These are phyloP conservation scores for Monoplex corrugatus DNA, from an alignment of 2,888 invertebrate species.

Conservation along the genomic window DNA sequence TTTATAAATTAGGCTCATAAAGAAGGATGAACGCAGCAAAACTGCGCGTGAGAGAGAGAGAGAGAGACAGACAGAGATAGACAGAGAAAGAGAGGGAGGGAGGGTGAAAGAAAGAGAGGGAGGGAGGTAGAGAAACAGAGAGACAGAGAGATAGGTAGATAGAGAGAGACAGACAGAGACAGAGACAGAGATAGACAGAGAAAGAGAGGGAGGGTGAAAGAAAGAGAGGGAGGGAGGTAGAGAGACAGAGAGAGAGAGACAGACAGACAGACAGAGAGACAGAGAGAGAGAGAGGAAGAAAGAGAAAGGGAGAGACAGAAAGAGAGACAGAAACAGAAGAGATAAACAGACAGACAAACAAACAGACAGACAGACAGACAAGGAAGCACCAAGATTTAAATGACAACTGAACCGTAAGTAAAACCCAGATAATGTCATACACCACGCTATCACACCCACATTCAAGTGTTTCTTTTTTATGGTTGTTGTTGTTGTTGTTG, in stretches of 20 bases:
- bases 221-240: neutral
- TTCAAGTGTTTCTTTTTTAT: no score
- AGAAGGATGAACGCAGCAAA: neutral
- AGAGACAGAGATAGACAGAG: no score
- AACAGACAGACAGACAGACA: constrained; percentile 7
- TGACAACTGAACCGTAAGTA: no score
- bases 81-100: no score
- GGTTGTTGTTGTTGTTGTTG: no score
- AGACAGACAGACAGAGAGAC: constrained; percentile 46
- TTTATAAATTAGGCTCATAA: no score
- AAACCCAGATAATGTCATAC: no score
- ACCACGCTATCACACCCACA: no score
- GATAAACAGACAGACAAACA: neutral
- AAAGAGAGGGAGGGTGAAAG: no score
- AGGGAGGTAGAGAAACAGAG: neutral
- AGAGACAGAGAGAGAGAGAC: constrained; percentile 40
- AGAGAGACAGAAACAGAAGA: neutral
- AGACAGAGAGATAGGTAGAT: neutral
- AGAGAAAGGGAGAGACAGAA: constrained; percentile 27
- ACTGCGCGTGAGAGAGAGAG: no score
- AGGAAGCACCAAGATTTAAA: no score
- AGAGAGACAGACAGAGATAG: no score
- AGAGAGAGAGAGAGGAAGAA: constrained; percentile 47
- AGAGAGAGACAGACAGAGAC: neutral
- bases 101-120: neutral